A percentile compares a stretch with the other conserved stretches of the same genome.
phyloP scores from a whole-genome alignment of 2,888 invertebrate species.

The Sericinus montela region DNA sequence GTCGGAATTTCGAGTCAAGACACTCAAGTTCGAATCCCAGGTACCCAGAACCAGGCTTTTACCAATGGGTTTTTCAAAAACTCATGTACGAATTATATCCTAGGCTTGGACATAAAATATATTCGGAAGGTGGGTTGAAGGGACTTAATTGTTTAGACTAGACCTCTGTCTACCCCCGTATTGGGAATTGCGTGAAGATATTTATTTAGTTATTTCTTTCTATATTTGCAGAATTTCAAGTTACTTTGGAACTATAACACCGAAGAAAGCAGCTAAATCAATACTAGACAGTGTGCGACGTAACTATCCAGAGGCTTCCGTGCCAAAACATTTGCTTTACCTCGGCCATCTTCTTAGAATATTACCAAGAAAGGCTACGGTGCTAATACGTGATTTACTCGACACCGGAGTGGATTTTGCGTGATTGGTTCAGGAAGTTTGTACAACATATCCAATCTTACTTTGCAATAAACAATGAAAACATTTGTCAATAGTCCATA shows the following conservation, averaged over 20 bases:
- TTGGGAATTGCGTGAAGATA: neutral
- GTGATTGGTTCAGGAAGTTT: slow-evolving; percentile 31
- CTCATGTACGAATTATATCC: no score
- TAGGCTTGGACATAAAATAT: no score
- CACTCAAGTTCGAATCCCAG: no score
- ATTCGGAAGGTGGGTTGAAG: no score
- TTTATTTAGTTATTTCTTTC: neutral
- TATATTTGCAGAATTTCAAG: slow-evolving; percentile 79
- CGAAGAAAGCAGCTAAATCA: slow-evolving; percentile 75
- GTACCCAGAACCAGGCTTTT: no score
- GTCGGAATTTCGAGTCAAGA: no score
- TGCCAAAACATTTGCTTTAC: slow-evolving; percentile 80
- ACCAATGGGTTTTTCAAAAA: no score
- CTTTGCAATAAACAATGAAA: no score
- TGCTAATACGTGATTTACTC: slow-evolving; percentile 79
- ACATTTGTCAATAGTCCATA: no score
- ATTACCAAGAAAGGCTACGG: slow-evolving; percentile 79
- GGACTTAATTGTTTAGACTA: no score
- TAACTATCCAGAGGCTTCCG: slow-evolving; percentile 81
- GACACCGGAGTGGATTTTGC: slow-evolving; percentile 83
- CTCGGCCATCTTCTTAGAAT: slow-evolving; percentile 79
- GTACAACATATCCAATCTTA: no score
- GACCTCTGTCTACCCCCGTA: no score
- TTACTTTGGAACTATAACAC: slow-evolving; percentile 82
- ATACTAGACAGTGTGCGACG: slow-evolving; percentile 81